Base-by-base conservation (phyloP, 2,113 vertebrate species). In the Tapirus terrestris region DNA sequence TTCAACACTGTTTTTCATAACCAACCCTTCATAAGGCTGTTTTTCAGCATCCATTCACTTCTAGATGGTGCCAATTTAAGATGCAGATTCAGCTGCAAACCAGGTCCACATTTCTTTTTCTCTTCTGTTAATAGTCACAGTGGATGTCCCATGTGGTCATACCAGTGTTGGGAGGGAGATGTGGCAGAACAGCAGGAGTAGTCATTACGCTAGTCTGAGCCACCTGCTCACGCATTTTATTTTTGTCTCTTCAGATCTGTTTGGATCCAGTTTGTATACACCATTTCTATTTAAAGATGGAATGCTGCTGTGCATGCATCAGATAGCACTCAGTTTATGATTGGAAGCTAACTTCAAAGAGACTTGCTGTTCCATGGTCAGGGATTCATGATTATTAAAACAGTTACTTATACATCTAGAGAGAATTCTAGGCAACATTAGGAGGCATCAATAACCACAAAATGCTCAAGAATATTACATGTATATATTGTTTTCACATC, bases 241-340 rank as follows among this genome's bases (percentile, higher is more conserved):
- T 79, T 85, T 36, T 13, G 70, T 82, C 13, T 90, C 58, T 76
- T 82, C 43, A 63, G 43, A 33, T 11, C 21, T 76, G 12, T 70
- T 82, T 87, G 67, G 33, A 86, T 70, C 23, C 60, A 82, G 14
- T 60, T 14, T 89, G 20, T 31, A 17, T 18, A 61, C 21, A 75
- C 5, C 20, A n/a, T 81, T 94, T 93, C 77, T 90, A 81, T 79
- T 61, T 93, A 87, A 77, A 93, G 43, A 82, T 70, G n/a, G 56
- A 89, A 86, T 65, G 2, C 23, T 53, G 8, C n/a, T 92, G 36
- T 89, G 79, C 8, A 70, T 0, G 3, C 21, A 33, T 90, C 31
- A 70, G 58, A 10, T 61, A 70, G 39, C 31, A 86, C 10, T 39
- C 9, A 13, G 36, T 20, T 84, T 87, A 58, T 58, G 43, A 92